Conservation (phyloP, 2,113 vertebrate genomes). For the Oenanthe melanoleuca region DNA sequence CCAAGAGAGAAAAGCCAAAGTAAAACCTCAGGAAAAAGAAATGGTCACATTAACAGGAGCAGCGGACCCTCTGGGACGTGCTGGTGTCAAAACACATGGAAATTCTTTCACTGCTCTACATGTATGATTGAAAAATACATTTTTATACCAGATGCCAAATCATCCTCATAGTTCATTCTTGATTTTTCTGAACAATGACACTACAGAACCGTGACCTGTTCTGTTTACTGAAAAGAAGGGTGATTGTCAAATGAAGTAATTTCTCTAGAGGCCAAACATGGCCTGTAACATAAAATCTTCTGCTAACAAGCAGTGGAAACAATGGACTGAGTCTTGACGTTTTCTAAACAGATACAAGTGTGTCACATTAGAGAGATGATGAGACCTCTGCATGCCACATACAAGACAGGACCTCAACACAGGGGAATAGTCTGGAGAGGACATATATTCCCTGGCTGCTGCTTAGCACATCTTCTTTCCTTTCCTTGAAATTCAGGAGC, state of each 20-base stretch:
- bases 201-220: neutral
- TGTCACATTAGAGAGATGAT: neutral
- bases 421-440: neutral
- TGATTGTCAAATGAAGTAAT: neutral
- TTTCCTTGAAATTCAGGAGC: neutral
- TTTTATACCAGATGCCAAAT: neutral
- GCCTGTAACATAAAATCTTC: neutral
- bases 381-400: neutral
- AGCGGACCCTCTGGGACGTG: neutral
- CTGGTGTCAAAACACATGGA: neutral
- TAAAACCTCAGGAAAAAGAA: neutral
- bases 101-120: neutral
- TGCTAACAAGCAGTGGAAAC: neutral
- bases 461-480: neutral
- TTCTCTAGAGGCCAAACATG: neutral
- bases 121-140: neutral
- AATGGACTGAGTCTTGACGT: neutral
- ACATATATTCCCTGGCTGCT: neutral
- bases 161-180: neutral
- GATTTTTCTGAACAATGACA: neutral
- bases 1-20: neutral
- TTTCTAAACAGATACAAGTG: neutral
- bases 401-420: neutral
- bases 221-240: neutral
- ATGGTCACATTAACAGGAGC: accelerated